These are phyloP conservation scores for Chiroxiphia lanceolata DNA, from an alignment of 2,797 vertebrate genomes.

Conservation along the genomic window DNA sequence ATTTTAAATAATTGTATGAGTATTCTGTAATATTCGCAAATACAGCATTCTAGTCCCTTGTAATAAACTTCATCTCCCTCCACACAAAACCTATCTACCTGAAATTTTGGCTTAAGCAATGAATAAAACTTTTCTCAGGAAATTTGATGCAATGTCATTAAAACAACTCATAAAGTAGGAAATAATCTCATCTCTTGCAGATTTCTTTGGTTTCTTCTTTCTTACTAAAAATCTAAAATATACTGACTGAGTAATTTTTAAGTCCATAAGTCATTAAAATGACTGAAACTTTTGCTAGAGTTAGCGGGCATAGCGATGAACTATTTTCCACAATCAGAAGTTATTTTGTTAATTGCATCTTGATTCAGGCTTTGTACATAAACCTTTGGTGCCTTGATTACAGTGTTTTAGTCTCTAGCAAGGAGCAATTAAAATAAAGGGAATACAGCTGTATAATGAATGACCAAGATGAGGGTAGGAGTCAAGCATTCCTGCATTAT, in stretches of 20 bases:
- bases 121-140: not conserved
- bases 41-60: not conserved
- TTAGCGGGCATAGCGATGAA: not conserved
- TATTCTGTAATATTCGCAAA: not conserved
- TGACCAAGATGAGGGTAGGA: not conserved
- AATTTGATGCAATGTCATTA: not conserved
- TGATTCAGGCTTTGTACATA: not conserved
- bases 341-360: not conserved
- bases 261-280: not conserved
- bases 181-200: not conserved
- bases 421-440: not conserved
- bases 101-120: not conserved
- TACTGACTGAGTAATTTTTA: not conserved
- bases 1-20: not conserved
- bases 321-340: not conserved
- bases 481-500: not conserved
- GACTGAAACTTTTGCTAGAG: not conserved
- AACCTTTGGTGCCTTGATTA: not conserved
- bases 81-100: not conserved
- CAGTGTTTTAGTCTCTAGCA: not conserved
- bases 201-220: not conserved
- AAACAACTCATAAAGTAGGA: not conserved
- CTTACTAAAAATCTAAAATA: not conserved
- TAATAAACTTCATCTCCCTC: not conserved
- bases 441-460: not conserved